phyloP scores from a whole-genome alignment of 2,113 vertebrate genomes.

The Pachypanchax playfairii region DNA sequence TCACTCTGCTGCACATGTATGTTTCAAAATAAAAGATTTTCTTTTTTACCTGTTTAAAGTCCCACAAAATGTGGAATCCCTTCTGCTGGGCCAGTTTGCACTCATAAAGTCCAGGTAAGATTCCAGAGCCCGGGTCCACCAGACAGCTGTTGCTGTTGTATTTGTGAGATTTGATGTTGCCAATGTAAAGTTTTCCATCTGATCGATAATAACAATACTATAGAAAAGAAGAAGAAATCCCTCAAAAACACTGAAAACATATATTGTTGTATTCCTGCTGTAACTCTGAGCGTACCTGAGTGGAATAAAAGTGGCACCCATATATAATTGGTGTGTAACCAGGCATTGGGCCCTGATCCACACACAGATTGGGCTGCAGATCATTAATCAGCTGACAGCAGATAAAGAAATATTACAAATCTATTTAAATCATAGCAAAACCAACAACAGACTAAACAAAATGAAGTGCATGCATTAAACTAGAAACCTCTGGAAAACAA shows the following conservation, averaged over 20 bases:
- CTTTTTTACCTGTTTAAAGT: slow-evolving; percentile 75
- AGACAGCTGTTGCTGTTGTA: slow-evolving; percentile 66
- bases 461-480: too few relatives aligned
- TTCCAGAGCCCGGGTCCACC: slow-evolving; percentile 51
- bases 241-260: background rate
- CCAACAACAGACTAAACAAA: too few relatives aligned
- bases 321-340: slow-evolving; percentile 67
- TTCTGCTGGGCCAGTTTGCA: slow-evolving; percentile 58
- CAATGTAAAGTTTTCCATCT: slow-evolving; percentile 60
- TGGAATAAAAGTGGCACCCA: slow-evolving; percentile 39
- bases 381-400: slow-evolving; percentile 58
- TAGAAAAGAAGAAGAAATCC: slow-evolving; percentile 10
- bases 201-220: slow-evolving; percentile 57
- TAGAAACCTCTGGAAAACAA: too few relatives aligned
- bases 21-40: background rate
- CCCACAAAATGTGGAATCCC: slow-evolving; percentile 68
- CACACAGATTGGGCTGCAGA: slow-evolving; percentile 40
- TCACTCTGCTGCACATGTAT: background rate
- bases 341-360: slow-evolving; percentile 72
- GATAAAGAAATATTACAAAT: background rate
- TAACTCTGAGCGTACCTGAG: slow-evolving; percentile 59
- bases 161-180: slow-evolving; percentile 57
- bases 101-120: slow-evolving; percentile 46
- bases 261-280: background rate
- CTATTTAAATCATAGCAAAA: too few relatives aligned